Evolutionary conservation across 2,797 vertebrate species (phyloP).

Genomic region (Onychomys leucogaster): DNA sequence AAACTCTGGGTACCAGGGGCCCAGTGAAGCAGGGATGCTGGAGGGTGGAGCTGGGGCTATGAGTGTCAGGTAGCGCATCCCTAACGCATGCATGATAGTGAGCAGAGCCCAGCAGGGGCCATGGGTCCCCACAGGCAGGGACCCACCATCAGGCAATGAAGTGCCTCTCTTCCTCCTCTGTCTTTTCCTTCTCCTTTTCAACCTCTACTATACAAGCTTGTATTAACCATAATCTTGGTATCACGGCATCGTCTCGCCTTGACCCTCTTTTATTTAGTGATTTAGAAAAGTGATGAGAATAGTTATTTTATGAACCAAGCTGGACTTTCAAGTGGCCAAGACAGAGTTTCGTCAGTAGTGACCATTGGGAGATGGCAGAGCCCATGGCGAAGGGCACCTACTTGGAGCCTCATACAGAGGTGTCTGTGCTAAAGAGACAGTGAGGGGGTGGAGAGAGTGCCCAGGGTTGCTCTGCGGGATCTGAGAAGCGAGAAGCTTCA

Average conservation of each 20-base stretch:
- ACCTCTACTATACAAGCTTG: neutral
- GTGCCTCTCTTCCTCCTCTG: neutral
- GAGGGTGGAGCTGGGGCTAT: neutral
- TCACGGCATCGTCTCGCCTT: neutral
- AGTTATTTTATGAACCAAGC: neutral
- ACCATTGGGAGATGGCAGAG: neutral
- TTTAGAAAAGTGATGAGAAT: constrained; percentile 21
- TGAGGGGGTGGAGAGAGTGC: neutral
- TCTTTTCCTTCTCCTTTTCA: neutral
- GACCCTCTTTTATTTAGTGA: neutral
- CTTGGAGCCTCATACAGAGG: neutral
- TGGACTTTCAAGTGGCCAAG: neutral
- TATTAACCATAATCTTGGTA: neutral
- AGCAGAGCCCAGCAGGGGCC: neutral
- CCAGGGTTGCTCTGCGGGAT: neutral
- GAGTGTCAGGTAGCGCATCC: neutral
- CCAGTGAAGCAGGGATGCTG: too few species aligned
- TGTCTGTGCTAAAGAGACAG: neutral
- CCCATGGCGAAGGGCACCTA: neutral
- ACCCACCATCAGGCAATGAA: neutral
- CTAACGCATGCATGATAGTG: too few species aligned
- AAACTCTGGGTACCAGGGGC: neutral
- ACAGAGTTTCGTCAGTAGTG: neutral
- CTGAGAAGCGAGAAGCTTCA: neutral
- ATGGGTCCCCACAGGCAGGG: rapidly evolving